These are phyloP conservation scores for Tetramorium bicarinatum DNA, from an alignment of 2,888 invertebrate genomes.

Conservation along the genomic window DNA sequence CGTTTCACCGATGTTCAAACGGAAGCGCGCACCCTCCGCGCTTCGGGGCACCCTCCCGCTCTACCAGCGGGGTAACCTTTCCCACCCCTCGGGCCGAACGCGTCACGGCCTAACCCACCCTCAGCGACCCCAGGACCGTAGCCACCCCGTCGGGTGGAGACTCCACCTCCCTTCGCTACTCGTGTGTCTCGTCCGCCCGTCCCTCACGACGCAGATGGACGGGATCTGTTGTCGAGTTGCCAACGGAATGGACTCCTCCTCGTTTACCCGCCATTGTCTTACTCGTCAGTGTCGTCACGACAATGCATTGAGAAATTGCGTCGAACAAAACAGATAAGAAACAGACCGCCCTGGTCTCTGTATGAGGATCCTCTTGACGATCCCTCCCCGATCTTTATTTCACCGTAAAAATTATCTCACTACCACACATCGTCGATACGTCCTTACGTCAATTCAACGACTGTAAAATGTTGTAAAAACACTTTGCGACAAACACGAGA, in stretches of 20 bases:
- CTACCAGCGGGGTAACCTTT: constrained; percentile 54
- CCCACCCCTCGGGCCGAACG: constrained; percentile 45
- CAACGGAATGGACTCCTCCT: constrained; percentile 70
- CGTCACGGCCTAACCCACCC: constrained; percentile 71
- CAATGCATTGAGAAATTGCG: constrained; percentile 35
- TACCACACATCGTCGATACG: neutral
- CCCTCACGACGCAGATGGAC: constrained; percentile 67
- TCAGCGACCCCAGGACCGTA: constrained; percentile 63
- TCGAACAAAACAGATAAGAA: neutral
- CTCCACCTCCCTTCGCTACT: constrained; percentile 63
- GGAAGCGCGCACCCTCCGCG: constrained; percentile 79
- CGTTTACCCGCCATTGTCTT: constrained; percentile 63
- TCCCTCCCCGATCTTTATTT: constrained; percentile 4
- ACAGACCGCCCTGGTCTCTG: neutral
- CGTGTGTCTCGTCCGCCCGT: constrained; percentile 57
- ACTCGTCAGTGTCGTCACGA: constrained; percentile 38
- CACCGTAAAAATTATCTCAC: constrained; percentile 1
- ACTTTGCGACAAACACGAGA: neutral
- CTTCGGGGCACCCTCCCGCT: constrained; percentile 60
- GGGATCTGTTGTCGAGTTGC: constrained; percentile 60
- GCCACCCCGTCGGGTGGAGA: constrained; percentile 62
- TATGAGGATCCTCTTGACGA: neutral
- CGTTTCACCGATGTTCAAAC: constrained; percentile 79
- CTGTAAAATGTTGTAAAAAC: constrained; percentile 17
- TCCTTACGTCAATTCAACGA: constrained; percentile 3